A percentile compares a stretch with the other conserved stretches of the same genome.
Evolutionary conservation across 2,113 vertebrate species (phyloP).

Genomic region (Puffinus mauretanicus): DNA sequence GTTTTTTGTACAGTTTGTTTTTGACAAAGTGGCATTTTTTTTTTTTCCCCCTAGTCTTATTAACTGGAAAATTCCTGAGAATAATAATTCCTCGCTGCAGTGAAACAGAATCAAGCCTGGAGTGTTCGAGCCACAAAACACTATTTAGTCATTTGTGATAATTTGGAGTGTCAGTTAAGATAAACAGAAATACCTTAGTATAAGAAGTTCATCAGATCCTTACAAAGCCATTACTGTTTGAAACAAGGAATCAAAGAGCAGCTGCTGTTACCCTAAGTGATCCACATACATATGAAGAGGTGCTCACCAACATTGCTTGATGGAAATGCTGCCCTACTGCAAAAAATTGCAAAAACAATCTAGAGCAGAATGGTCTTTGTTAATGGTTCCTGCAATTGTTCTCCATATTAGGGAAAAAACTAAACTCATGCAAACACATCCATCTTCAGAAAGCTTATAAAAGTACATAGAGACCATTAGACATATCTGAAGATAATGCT

Average conservation of each 20-base stretch:
- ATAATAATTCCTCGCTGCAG: not conserved
- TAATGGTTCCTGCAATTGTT: not conserved
- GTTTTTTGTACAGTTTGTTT: not conserved
- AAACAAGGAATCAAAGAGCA: not conserved
- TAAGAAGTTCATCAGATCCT: not conserved
- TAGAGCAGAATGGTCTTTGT: not conserved
- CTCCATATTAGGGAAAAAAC: not conserved
- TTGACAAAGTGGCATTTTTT: not conserved
- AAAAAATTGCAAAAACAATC: not conserved
- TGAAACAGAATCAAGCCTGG: not conserved
- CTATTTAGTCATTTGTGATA: not conserved
- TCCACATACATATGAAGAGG: not conserved
- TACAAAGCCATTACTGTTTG: not conserved
- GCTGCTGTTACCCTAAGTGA: not conserved
- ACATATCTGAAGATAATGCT: constrained; percentile 6
- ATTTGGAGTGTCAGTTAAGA: not conserved
- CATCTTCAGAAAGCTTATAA: constrained; percentile 31
- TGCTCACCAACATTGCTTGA: not conserved
- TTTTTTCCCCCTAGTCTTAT: not conserved
- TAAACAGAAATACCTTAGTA: not conserved
- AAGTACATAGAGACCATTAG: not conserved
- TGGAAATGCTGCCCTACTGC: not conserved
- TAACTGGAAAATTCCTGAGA: not conserved
- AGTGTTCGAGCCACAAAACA: not conserved
- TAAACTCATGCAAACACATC: not conserved